A percentile compares a stretch with the other conserved stretches of the same genome.
Conservation (phyloP, 2,888 invertebrate genomes). For the Ormyrus pomaceus region DNA sequence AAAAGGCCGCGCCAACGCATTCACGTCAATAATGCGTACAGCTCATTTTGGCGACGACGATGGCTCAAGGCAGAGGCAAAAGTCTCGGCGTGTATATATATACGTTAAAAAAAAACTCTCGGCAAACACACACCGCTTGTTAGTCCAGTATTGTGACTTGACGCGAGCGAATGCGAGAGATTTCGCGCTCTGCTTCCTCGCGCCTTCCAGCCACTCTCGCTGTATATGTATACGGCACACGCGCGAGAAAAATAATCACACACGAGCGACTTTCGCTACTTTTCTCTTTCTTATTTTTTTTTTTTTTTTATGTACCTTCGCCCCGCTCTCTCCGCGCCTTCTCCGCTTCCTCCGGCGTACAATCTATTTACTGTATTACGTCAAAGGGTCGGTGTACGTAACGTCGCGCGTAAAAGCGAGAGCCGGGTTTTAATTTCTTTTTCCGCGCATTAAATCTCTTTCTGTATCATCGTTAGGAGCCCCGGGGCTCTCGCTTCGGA, state of each 20-base stretch:
- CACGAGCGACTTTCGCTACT: too few relatives aligned
- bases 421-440: conserved; percentile 33
- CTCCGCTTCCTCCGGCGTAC: not conserved
- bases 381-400: conserved; percentile 5
- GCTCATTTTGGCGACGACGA: too few relatives aligned
- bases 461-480: conserved; percentile 14
- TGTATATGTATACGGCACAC: too few relatives aligned
- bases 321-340: not conserved
- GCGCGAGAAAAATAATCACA: too few relatives aligned
- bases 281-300: too few relatives aligned
- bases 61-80: too few relatives aligned
- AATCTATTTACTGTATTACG: conserved; percentile 25
- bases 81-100: too few relatives aligned
- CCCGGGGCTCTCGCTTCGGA: conserved; percentile 11
- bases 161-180: too few relatives aligned
- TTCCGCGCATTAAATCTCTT: conserved; percentile 42
- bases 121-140: conserved; percentile 8
- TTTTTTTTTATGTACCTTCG: not conserved
- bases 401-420: conserved; percentile 13
- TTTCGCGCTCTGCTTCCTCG: conserved; percentile 11
- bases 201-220: too few relatives aligned
- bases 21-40: too few relatives aligned
- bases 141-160: conserved; percentile 22
- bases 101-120: not conserved
- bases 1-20: too few relatives aligned